Evolutionary conservation across 1,140 invertebrate species (phyloP).

Genomic region (Lordiphosa clarofinis): DNA sequence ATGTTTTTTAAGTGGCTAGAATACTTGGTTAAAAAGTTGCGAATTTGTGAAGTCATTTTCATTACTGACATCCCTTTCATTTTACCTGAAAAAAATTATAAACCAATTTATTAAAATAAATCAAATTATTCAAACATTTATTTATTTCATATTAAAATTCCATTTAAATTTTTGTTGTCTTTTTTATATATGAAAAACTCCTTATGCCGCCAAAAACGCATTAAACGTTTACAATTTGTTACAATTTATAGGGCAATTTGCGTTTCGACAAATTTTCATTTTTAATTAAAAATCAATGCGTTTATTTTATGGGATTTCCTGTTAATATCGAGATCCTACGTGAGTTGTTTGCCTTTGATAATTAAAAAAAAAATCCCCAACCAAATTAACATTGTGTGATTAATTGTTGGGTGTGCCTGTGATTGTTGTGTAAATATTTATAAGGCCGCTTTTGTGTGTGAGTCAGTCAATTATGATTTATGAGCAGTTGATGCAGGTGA

Average conservation of each 20-base stretch:
- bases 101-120: too few species aligned
- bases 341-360: conserved; percentile 31
- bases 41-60: too few species aligned
- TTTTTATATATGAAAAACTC: too few species aligned
- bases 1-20: too few species aligned
- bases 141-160: too few species aligned
- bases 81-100: too few species aligned
- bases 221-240: conserved; percentile 5
- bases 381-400: conserved; percentile 37
- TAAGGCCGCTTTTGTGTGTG: conserved; percentile 9
- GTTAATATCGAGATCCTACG: not conserved
- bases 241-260: conserved; percentile 13
- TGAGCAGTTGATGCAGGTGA: conserved; percentile 24
- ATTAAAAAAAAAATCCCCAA: conserved; percentile 26
- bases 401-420: conserved; percentile 35
- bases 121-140: too few species aligned
- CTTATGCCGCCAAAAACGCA: too few species aligned
- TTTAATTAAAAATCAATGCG: conserved; percentile 37
- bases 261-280: conserved; percentile 7
- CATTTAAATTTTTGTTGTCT: too few species aligned
- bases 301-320: conserved; percentile 11
- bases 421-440: conserved; percentile 53
- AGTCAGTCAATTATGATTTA: conserved; percentile 62
- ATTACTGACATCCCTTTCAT: too few species aligned
- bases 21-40: too few species aligned